A percentile compares a stretch with the other conserved stretches of the same genome.
These are phyloP conservation scores for Neogobius melanostomus DNA, from an alignment of 2,113 vertebrate genomes.

Conservation along the genomic window DNA sequence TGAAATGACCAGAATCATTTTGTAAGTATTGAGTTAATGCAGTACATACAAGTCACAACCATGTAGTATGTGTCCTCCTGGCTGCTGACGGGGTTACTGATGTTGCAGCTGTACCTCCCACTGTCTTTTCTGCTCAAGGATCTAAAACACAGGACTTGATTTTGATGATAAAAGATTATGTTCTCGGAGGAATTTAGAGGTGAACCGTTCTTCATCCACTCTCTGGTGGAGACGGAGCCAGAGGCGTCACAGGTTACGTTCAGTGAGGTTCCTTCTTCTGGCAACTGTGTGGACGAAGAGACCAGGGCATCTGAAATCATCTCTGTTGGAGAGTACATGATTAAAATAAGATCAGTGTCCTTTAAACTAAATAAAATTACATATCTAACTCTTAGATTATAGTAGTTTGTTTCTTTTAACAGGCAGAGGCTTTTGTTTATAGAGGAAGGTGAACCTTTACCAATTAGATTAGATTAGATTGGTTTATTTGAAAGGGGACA, in stretches of 20 bases:
- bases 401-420: no score
- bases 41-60: not conserved
- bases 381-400: no score
- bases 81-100: constrained; percentile 40
- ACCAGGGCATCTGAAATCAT: constrained; percentile 23
- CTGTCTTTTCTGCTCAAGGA: constrained; percentile 13
- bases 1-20: not conserved
- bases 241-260: constrained; percentile 26
- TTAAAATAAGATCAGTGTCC: no score
- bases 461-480: no score
- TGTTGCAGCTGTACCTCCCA: constrained; percentile 45
- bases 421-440: no score
- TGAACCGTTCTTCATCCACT: constrained; percentile 42
- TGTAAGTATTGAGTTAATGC: not conserved
- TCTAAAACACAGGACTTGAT: constrained; percentile 33
- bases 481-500: no score
- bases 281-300: not conserved
- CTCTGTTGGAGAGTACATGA: constrained; percentile 32
- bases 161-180: not conserved
- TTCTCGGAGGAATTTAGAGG: constrained; percentile 8
- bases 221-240: not conserved
- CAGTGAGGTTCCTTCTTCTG: not conserved
- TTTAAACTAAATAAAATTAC: no score
- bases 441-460: no score
- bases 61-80: constrained; percentile 14